A percentile compares a stretch with the other conserved stretches of the same genome.
Conservation (phyloP, 2,797 vertebrate genomes). For the Cynodonichthys magdalenae region DNA sequence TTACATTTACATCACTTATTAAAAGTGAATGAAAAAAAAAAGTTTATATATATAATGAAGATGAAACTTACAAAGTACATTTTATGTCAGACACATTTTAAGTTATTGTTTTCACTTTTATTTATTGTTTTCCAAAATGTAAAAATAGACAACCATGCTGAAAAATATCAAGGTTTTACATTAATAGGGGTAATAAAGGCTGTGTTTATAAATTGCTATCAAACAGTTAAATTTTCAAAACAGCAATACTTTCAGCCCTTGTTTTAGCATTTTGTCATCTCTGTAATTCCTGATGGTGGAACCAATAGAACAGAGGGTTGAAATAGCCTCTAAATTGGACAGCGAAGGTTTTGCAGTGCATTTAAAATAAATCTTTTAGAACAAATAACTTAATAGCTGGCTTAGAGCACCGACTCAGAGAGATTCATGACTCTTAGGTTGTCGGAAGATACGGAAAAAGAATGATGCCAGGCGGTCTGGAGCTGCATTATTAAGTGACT, state of each 20-base stretch:
- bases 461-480: slow-evolving; percentile 59
- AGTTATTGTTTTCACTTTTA: neutral
- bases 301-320: neutral
- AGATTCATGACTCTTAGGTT: slow-evolving; percentile 53
- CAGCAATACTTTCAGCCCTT: neutral
- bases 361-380: slow-evolving; percentile 31
- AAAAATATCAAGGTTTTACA: no score
- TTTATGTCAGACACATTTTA: neutral
- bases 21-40: neutral
- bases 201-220: neutral
- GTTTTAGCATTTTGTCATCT: neutral
- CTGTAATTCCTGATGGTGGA: neutral
- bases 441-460: slow-evolving; percentile 47
- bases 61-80: no score
- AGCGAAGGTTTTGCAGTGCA: slow-evolving; percentile 22
- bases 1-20: neutral
- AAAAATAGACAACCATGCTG: no score
- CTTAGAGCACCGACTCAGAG: slow-evolving; percentile 15
- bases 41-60: no score
- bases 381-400: slow-evolving; percentile 45
- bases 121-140: no score
- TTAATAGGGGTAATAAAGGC: no score
- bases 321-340: slow-evolving; percentile 18
- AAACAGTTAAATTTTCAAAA: slow-evolving; percentile 2
- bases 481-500: slow-evolving; percentile 68